Evolutionary conservation across 2,888 invertebrate species (phyloP), one percentile per base, ranked within the genome.

Genomic region (Tetanocera ferruginea): DNA sequence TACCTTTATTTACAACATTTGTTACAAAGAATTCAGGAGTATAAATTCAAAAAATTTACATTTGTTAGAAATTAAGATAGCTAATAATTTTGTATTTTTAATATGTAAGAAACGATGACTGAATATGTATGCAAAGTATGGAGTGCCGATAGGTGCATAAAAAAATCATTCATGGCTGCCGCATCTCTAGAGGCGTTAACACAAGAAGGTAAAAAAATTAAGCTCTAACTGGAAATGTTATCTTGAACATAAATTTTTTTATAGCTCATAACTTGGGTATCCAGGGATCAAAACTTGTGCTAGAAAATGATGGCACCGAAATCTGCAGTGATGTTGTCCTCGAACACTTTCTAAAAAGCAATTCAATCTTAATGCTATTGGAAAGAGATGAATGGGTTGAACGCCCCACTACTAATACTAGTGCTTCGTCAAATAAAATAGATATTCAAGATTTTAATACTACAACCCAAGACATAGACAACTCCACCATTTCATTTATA

Each of bases 331-430:
- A n/a, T n/a, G n/a, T n/a, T n/a, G n/a, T n/a, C n/a, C n/a, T n/a
- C n/a, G n/a, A n/a, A n/a, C n/a, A n/a, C n/a, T n/a, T n/a, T n/a
- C n/a, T n/a, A n/a, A n/a, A n/a, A n/a, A n/a, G n/a, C n/a, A n/a
- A n/a, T n/a, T n/a, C n/a, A n/a, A n/a, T n/a, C n/a, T n/a, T 77
- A 17, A 77, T 77, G 72, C 25, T 77, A 8, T 66, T 76, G n/a
- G 76, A 76, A 17, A n/a, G 6, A 9, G 28, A 49, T 11, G 67
- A 76, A 19, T 67, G 76, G 76, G 23, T 67, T 6, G 57, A 76
- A 37, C 60, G 64, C 49, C 37, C 28, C 37, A 49, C 43, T 60
- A 19, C 37, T 23, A 64, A 34, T 14, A 17, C 31, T 9, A 19
- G 31, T 31, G 31, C 3, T 37, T 43, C 43, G 14, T 43, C 11